Conservation (phyloP, 2,888 invertebrate species). For the Magallana nippona region DNA sequence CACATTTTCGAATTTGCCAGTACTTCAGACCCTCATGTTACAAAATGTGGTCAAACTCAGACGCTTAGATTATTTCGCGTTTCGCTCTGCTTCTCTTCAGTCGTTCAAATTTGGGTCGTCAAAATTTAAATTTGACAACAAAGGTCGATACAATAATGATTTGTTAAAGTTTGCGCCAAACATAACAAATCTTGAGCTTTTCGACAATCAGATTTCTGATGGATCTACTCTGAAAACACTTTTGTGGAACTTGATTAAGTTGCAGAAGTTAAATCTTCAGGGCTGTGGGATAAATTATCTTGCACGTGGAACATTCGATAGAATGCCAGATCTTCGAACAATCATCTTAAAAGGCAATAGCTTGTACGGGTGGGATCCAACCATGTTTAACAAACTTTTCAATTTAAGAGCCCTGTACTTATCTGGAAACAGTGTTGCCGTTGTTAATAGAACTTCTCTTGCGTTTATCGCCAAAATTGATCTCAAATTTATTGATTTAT, state of each 20-base stretch:
- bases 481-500: background rate
- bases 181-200: background rate
- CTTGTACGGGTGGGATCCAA: slow-evolving; percentile 16
- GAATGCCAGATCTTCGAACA: background rate
- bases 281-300: background rate
- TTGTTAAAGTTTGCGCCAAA: slow-evolving; percentile 35
- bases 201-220: slow-evolving; percentile 10
- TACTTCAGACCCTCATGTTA: background rate
- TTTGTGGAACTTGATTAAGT: background rate
- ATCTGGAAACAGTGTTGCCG: slow-evolving; percentile 32
- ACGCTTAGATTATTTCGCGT: background rate
- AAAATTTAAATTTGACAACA: slow-evolving; percentile 39
- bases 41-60: background rate
- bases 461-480: background rate
- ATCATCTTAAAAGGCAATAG: slow-evolving; percentile 34
- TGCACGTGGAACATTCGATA: slow-evolving; percentile 20
- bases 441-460: slow-evolving; percentile 36
- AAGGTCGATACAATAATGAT: slow-evolving; percentile 1
- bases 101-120: slow-evolving; percentile 19
- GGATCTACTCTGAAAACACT: background rate
- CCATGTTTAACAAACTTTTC: slow-evolving; percentile 21
- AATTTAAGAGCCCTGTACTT: slow-evolving; percentile 7
- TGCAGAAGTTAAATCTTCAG: slow-evolving; percentile 6
- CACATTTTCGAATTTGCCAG: slow-evolving; percentile 12
- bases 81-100: slow-evolving; percentile 5